Evolutionary conservation across 37 sponge, comb jelly and placozoan genomes (phyloP).

Genomic region (Agelas oroides): DNA sequence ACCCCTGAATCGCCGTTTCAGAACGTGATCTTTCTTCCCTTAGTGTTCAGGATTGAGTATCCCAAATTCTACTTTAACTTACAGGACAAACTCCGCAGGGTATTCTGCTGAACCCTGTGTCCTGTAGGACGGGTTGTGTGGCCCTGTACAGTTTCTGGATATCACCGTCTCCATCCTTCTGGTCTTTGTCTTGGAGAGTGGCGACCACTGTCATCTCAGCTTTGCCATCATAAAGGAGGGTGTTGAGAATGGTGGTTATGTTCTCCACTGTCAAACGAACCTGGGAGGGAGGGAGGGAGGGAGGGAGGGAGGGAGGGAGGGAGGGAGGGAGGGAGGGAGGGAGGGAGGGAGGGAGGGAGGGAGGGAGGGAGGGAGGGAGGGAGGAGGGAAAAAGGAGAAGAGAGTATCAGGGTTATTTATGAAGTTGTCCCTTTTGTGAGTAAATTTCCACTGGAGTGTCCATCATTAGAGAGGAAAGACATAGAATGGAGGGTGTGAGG

Average conservation of each 20-base stretch:
- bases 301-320: not conserved
- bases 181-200: not conserved
- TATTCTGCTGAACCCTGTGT: constrained; percentile 73
- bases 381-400: too few species aligned
- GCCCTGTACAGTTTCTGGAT: constrained; percentile 60
- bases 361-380: too few species aligned
- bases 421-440: too few species aligned
- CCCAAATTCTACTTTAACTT: constrained; percentile 2
- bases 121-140: constrained; percentile 8
- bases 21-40: too few species aligned
- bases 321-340: not conserved
- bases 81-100: constrained; percentile 96
- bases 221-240: constrained; percentile 88
- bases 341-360: not conserved
- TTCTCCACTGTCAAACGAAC: constrained; percentile 63
- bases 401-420: too few species aligned
- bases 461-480: too few species aligned
- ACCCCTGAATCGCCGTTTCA: too few species aligned
- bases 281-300: constrained; percentile 22
- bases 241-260: constrained; percentile 82
- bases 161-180: constrained; percentile 4
- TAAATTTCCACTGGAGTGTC: too few species aligned
- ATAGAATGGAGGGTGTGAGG: not conserved
- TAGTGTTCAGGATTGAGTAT: too few species aligned
- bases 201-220: constrained; percentile 51